Base-by-base conservation (phyloP, 2,797 vertebrate species). In the Micromesistius poutassou region DNA sequence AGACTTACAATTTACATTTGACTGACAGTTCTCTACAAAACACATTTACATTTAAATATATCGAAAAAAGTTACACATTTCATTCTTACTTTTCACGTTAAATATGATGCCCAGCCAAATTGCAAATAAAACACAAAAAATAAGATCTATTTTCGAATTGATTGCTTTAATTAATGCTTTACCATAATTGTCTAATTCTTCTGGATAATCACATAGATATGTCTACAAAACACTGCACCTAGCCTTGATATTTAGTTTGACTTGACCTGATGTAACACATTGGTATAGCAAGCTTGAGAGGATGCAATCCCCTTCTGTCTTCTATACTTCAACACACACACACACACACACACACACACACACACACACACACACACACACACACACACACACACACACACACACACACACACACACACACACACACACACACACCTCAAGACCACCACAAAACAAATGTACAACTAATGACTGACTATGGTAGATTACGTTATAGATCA, bases 311-410 rank as follows among this genome's bases (percentile, higher is more conserved):
- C 46, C 46, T 14, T 50, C 46, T 50, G 46, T 13, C 46, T 38
- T 22, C 33, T 8, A 66, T n/a, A 28, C 55, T n/a, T n/a, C n/a
- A n/a, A 28, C 55, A 12, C 62, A 66, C 25, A 25, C 55, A 66
- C 55, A 66, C 55, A 66, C 55, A 66, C 55, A 66, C 50, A 50
- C 46, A 50, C 46, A 50, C 46, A 50, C 46, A 50, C 40, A 42
- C 40, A 68, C 72, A 71, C 55, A 77, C 38, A 70, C 2, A 55
- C 78, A 78, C 78, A 83, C 40, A 80, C 25, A 62, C 19, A n/a
- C 50, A n/a, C 50, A 62, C 19, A 62, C n/a, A 30, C 10, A 71
- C 46, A 62, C 50, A 62, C 50, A 62, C 22, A 62, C 22, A n/a
- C 50, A n/a, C 50, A 62, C 50, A 62, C 50, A 62, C 50, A 62